Evolutionary conservation across 1,140 invertebrate genomes (phyloP), one percentile per base, ranked within the genome.

Genomic region (Drosophila subobscura): DNA sequence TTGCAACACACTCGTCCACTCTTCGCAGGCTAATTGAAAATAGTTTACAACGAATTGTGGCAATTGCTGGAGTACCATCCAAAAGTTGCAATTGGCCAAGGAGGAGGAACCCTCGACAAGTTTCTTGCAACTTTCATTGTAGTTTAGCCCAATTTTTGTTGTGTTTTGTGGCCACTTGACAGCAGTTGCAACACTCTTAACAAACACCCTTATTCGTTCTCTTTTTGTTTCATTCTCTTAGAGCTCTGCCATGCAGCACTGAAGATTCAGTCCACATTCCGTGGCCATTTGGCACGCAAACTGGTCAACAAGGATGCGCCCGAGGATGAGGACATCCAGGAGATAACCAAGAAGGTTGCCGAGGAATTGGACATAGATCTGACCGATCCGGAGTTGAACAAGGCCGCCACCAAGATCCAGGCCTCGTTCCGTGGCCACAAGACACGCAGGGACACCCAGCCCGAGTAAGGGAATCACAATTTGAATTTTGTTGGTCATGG

Each of bases 191-290:
- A 56, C 51, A 55, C 40, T 54, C 53, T 73, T 64, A 63, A 50
- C 54, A 56, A 56, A 41, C 52, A 63, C 61, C 14, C 50, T 55
- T 33, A 27, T 6, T 5, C 2, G 7, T 44, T 16, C 37, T 22
- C 27, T 10, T 55, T 33, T 27, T 8, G 25, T 27, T 12, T 3
- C 20, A 10, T 8, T 10, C 14, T 92, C 92, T 5, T 93, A 97
- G 97, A 98, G 79, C 93, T 98, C 65, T 96, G 96, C 91, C 93
- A 96, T 89, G 97, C 97, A 8, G 97, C 97, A 23, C 95, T 95
- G 37, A 98, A 97, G 93, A 98, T 98, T 85, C 97, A 98, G 92
- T 96, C 97, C 2, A 96, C 97, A 44, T 98, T 98, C 93, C 94
- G 97, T 71, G 97, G 97, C 47, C 97, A 98, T 92, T 96, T 97